Conservation (phyloP, 2,113 vertebrate genomes). For the Aepyceros melampus region DNA sequence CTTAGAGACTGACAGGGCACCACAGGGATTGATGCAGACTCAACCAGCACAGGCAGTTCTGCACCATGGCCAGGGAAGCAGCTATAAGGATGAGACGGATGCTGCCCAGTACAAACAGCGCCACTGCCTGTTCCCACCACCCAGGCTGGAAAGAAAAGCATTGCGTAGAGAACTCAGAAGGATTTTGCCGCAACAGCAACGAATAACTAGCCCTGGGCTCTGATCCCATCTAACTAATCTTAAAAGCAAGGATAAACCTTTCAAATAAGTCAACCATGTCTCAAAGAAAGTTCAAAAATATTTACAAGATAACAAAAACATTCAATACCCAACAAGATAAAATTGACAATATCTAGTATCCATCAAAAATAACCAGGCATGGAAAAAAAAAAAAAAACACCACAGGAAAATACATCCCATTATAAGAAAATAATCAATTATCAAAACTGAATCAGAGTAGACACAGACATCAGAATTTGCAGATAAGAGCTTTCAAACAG, state of each 20-base stretch:
- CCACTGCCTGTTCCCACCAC: not conserved
- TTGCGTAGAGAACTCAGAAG: not conserved
- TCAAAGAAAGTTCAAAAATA: not conserved
- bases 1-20: accelerated
- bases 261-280: not conserved
- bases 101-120: not conserved
- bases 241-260: slow-evolving; percentile 14
- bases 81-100: not conserved
- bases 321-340: not conserved
- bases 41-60: not conserved
- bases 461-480: not conserved
- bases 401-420: not conserved
- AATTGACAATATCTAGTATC: not conserved
- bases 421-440: slow-evolving; percentile 1
- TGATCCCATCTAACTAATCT: not conserved
- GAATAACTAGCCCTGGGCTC: not conserved
- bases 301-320: slow-evolving; percentile 5
- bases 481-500: not conserved
- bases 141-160: not conserved
- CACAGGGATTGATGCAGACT: not conserved
- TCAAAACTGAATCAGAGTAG: not conserved
- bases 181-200: not conserved
- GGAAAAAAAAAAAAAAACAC: not conserved
- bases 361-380: not conserved
- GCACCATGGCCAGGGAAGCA: not conserved